Conservation (phyloP, 2,888 invertebrate species). For the Synanthedon formicaeformis region DNA sequence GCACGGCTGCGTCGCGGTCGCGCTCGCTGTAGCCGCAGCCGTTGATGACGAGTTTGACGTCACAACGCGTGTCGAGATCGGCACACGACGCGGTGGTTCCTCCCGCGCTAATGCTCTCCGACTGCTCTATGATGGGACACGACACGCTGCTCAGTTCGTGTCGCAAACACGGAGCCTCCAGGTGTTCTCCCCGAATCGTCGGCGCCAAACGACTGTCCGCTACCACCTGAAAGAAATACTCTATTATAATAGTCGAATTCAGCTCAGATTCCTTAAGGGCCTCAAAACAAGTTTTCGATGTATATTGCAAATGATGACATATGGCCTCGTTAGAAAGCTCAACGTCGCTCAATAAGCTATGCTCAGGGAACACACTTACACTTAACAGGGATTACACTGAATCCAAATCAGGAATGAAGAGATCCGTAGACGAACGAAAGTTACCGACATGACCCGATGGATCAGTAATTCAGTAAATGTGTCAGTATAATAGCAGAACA, state of each 20-base stretch:
- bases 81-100: constrained; percentile 7
- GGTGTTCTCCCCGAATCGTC: constrained; percentile 50
- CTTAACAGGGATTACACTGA: no score
- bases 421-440: no score
- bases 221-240: constrained; percentile 50
- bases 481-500: no score
- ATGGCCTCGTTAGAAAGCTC: no score
- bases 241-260: neutral
- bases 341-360: no score
- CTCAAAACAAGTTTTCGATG: no score
- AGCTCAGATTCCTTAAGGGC: no score
- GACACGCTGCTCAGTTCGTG: constrained; percentile 73
- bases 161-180: constrained; percentile 61
- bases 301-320: no score
- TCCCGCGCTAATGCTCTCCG: constrained; percentile 19
- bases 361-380: no score
- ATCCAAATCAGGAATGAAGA: no score
- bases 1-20: constrained; percentile 43
- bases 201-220: constrained; percentile 70
- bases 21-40: constrained; percentile 36
- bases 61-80: constrained; percentile 21
- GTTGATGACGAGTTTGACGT: constrained; percentile 52
- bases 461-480: no score
- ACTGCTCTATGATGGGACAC: constrained; percentile 78
- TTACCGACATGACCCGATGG: no score